Evolutionary conservation across 1,140 invertebrate species (phyloP).

Genomic region (Steinernema khuongi): DNA sequence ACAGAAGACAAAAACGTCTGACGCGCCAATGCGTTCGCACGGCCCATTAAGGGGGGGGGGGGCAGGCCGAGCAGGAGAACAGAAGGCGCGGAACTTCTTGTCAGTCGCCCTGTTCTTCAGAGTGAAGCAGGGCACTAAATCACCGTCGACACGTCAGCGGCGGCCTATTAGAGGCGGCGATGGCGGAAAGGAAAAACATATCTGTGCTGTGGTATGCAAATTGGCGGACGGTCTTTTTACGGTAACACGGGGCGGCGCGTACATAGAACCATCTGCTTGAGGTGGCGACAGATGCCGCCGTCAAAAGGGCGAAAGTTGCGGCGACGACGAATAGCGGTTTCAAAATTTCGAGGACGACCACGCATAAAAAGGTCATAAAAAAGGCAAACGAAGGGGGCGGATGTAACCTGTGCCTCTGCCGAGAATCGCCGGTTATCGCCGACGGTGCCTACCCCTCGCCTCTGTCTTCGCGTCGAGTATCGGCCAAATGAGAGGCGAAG

Average conservation of each 20-base stretch:
- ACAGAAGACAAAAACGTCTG: background rate
- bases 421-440: background rate
- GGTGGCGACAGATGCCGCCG: background rate
- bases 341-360: background rate
- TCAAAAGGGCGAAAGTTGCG: background rate
- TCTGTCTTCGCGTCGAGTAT: too few relatives aligned
- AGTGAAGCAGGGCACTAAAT: background rate
- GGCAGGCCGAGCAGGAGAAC: background rate
- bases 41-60: background rate
- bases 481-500: background rate
- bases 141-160: background rate
- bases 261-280: background rate
- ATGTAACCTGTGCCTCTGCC: background rate
- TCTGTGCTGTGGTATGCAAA: background rate
- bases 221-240: background rate
- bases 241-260: background rate
- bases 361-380: constrained; percentile 4
- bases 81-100: background rate
- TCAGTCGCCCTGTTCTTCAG: background rate
- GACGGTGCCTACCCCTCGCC: background rate
- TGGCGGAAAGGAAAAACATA: background rate
- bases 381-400: background rate
- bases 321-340: background rate
- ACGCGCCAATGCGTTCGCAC: background rate
- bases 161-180: background rate